These are phyloP conservation scores for Epinephelus cyanopodus DNA, from an alignment of 2,113 vertebrate genomes.

Conservation along the genomic window DNA sequence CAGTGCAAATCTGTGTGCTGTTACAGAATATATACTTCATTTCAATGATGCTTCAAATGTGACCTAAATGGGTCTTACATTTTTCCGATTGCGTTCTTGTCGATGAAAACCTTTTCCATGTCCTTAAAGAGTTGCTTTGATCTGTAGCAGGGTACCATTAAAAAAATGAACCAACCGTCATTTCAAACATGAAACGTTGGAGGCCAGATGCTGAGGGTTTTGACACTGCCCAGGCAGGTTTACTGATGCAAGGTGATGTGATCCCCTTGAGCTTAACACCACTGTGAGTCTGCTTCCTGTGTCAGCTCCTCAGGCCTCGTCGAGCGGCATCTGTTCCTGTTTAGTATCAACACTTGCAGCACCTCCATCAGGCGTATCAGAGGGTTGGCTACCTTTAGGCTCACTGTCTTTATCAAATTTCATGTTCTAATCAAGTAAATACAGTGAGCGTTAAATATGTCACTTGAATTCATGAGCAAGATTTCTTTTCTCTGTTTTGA, in stretches of 20 bases:
- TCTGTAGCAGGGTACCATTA: constrained; percentile 11
- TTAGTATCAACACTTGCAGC: constrained; percentile 59
- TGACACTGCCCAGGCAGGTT: constrained; percentile 63
- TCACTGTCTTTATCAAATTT: constrained; percentile 1
- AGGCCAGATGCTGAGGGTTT: constrained; percentile 59
- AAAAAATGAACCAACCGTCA: constrained; percentile 31
- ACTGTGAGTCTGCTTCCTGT: constrained; percentile 81
- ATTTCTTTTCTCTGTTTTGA: background rate
- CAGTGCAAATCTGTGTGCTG: background rate
- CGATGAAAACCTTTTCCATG: background rate
- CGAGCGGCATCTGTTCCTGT: constrained; percentile 71
- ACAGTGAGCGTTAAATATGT: background rate
- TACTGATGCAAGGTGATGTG: constrained; percentile 57
- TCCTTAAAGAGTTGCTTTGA: constrained; percentile 34
- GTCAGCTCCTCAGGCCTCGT: constrained; percentile 59
- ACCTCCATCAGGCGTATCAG: constrained; percentile 23
- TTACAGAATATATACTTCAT: background rate
- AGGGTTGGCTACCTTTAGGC: constrained; percentile 14
- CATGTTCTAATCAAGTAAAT: constrained; percentile 5
- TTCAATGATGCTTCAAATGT: background rate
- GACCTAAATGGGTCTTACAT: background rate
- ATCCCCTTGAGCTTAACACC: constrained; percentile 84
- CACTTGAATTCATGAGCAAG: background rate
- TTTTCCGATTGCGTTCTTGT: background rate
- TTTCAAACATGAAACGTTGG: constrained; percentile 32